These are phyloP conservation scores for Glomeris maerens DNA, from an alignment of 1,140 invertebrate species.

Conservation along the genomic window DNA sequence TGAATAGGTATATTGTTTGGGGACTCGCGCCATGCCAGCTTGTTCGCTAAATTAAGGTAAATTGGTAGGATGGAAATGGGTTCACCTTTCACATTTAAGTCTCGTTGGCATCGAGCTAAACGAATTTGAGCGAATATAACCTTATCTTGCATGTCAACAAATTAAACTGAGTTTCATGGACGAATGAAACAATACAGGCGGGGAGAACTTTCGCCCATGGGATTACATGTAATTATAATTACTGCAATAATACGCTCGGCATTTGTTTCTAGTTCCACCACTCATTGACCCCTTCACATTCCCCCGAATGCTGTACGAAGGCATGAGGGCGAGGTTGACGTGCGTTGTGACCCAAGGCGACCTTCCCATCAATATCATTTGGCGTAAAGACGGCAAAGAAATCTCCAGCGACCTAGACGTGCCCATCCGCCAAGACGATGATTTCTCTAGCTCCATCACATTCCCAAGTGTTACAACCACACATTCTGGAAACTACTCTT, in stretches of 20 bases:
- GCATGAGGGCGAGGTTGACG: conserved; percentile 30
- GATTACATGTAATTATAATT: conserved; percentile 19
- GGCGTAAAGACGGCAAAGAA: conserved; percentile 48
- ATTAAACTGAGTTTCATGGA: not conserved
- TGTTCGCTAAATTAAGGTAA: too few species aligned
- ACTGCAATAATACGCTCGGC: not conserved
- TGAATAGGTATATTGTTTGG: too few species aligned
- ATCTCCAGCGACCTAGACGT: conserved; percentile 29
- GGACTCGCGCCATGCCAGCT: too few species aligned
- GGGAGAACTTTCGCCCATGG: conserved; percentile 28
- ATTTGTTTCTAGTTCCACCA: conserved; percentile 33
- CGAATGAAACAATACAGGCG: not conserved
- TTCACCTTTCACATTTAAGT: too few species aligned
- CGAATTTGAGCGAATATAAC: too few species aligned
- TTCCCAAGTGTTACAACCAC: conserved; percentile 13
- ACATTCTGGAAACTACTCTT: conserved; percentile 26
- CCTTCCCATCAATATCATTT: conserved; percentile 47
- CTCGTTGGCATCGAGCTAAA: too few species aligned
- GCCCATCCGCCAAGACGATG: conserved; percentile 45
- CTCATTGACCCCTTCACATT: conserved; percentile 31
- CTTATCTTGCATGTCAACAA: not conserved
- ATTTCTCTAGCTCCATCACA: conserved; percentile 37
- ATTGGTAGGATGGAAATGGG: too few species aligned
- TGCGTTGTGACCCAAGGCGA: conserved; percentile 41
- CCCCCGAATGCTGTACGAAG: conserved; percentile 28